phyloP scores from a whole-genome alignment of 2,113 vertebrate species.

The Clarias batrachus region DNA sequence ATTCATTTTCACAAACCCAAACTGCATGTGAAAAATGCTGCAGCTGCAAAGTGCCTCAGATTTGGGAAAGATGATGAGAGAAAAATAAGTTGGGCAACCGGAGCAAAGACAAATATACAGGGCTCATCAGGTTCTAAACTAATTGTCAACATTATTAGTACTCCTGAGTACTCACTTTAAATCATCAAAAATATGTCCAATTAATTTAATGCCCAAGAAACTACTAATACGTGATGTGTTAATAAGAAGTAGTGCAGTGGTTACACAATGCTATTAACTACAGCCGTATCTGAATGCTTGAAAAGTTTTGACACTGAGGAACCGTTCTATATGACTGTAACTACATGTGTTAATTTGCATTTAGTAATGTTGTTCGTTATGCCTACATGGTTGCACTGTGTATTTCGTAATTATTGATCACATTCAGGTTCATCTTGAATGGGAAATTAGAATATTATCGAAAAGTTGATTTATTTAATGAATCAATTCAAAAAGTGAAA shows the following conservation, averaged over 20 bases:
- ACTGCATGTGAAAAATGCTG: not conserved
- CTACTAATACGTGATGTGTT: not conserved
- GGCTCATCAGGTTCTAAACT: not conserved
- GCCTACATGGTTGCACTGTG: not conserved
- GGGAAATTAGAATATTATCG: too few species aligned
- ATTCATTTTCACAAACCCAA: constrained; percentile 4
- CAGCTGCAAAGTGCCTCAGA: not conserved
- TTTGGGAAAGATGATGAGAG: not conserved
- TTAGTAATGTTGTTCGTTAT: not conserved
- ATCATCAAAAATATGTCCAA: not conserved
- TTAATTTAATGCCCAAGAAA: not conserved
- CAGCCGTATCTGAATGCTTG: not conserved
- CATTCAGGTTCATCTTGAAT: too few species aligned
- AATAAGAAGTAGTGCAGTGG: not conserved
- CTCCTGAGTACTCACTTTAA: not conserved
- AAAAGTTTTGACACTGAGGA: not conserved
- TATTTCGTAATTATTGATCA: not conserved
- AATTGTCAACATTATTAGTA: constrained; percentile 6
- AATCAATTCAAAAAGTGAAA: too few species aligned
- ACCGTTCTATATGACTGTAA: not conserved
- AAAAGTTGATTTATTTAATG: too few species aligned
- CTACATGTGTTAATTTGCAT: not conserved
- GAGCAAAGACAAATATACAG: not conserved
- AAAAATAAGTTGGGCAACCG: not conserved
- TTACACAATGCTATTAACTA: not conserved